Percentiles rank a stretch among this genome's conserved stretches.
Evolutionary conservation across 2,797 vertebrate species (phyloP).

Genomic region (Malurus splendens): DNA sequence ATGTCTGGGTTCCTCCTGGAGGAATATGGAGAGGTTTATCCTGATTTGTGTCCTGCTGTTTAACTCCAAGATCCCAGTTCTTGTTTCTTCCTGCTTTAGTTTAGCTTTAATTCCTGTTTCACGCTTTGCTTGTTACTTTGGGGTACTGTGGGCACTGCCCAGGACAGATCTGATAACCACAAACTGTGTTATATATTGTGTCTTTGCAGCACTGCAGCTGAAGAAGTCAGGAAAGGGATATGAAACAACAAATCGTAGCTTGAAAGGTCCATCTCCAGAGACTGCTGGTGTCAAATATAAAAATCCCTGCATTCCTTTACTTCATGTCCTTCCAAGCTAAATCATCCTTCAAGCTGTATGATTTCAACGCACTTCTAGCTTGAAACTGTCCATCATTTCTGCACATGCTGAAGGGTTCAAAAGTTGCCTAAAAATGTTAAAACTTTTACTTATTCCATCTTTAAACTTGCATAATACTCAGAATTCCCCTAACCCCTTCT

Average conservation of each 20-base stretch:
- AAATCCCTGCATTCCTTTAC: neutral
- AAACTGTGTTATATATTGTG: too few relatives aligned
- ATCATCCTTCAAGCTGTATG: neutral
- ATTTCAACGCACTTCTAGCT: neutral
- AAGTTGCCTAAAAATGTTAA: neutral
- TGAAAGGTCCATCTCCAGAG: neutral
- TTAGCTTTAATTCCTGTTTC: neutral
- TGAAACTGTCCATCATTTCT: neutral
- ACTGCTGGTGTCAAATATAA: neutral
- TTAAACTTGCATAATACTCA: neutral
- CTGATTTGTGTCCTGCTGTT: neutral
- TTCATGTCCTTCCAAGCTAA: neutral
- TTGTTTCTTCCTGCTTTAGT: neutral
- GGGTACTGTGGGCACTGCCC: rapidly evolving
- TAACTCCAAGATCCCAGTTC: neutral
- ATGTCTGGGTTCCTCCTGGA: neutral
- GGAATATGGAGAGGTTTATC: neutral
- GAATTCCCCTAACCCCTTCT: neutral
- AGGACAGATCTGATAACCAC: neutral
- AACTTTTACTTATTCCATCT: neutral
- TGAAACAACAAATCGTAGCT: neutral
- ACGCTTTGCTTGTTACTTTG: neutral
- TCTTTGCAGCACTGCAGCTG: neutral
- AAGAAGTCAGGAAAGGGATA: neutral
- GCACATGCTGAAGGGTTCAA: neutral